Evolutionary conservation across 2,888 invertebrate genomes (phyloP), one percentile per base, ranked within the genome.

Genomic region (Glaucopsyche alexis): DNA sequence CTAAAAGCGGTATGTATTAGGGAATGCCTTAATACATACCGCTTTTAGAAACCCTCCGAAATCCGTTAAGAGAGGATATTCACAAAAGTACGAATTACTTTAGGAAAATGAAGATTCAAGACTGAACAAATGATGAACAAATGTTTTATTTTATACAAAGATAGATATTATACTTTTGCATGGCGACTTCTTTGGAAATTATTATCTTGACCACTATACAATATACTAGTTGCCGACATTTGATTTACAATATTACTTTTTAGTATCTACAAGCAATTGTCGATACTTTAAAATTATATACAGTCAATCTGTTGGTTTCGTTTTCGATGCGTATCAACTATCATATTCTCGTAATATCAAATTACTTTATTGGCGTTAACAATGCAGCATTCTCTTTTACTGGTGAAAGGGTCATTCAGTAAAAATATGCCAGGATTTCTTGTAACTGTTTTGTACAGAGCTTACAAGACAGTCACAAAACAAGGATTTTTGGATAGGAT

Each of bases 321-420:
- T 47, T 29, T 66, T 42, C 66, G 14, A 65, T 38, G 49, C 65
- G n/a, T 16, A 65, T 29, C 29, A 29, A 29, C 4, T 29, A 29
- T 72, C 65, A 65, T n/a, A 50, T 40, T 45, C 19, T 16, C 49
- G 72, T 40, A 13, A 50, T 66, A 66, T 72, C 40, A n/a, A 66
- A 49, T 66, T 70, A 47, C 40, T 19, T 71, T 71, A 60, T 72
- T 76, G 66, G 65, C 19, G 42, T 73, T 73, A 73, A 73, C 71
- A 55, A 72, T 49, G 60, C 71, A 9, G 73, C 84, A 79, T 85
- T 89, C 85, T 83, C 83, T 85, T 86, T 83, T 85, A 84, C 82
- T 78, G 81, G 88, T 88, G 88, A 89, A 89, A 89, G 89, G 85
- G 82, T 79, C 73, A n/a, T n/a, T n/a, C n/a, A 78, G 76, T 79